These are phyloP conservation scores for Eublepharis macularius DNA, from an alignment of 2,113 vertebrate species.

Conservation along the genomic window DNA sequence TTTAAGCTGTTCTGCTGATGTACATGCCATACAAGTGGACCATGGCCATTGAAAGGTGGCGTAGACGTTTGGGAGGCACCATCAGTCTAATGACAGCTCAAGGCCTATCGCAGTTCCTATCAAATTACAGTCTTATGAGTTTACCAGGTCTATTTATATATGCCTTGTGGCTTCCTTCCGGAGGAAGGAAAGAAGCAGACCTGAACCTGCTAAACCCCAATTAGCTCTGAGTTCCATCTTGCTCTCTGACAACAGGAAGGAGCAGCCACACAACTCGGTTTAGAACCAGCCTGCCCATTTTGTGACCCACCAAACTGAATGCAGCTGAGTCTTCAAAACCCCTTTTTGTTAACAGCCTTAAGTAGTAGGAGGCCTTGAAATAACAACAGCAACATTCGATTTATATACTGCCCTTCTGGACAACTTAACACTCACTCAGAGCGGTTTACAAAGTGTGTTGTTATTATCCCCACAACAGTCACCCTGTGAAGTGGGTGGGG, in stretches of 20 bases:
- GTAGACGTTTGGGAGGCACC: not conserved
- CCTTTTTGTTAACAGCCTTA: not conserved
- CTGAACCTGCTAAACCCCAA: not conserved
- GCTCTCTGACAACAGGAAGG: not conserved
- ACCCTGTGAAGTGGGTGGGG: too few relatives aligned
- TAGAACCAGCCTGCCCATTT: not conserved
- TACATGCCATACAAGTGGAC: not conserved
- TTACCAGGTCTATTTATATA: not conserved
- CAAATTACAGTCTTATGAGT: not conserved
- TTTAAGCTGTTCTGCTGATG: not conserved
- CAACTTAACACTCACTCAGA: too few relatives aligned
- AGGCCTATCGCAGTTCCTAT: not conserved
- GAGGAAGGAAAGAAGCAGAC: rapidly evolving
- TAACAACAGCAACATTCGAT: too few relatives aligned
- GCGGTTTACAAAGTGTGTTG: too few relatives aligned
- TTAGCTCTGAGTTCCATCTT: not conserved
- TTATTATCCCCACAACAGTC: too few relatives aligned
- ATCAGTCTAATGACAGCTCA: not conserved
- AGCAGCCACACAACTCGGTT: not conserved
- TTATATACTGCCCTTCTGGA: too few relatives aligned
- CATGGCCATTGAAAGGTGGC: not conserved
- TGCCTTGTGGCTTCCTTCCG: not conserved
- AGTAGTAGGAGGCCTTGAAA: too few relatives aligned
- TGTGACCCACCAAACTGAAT: not conserved
- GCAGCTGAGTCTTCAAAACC: not conserved